Evolutionary conservation across 30 jellyfish, hydroid and myxozoan genomes (phyloP), one percentile per base, ranked within the genome.

Genomic region (Chironex yamaguchii): DNA sequence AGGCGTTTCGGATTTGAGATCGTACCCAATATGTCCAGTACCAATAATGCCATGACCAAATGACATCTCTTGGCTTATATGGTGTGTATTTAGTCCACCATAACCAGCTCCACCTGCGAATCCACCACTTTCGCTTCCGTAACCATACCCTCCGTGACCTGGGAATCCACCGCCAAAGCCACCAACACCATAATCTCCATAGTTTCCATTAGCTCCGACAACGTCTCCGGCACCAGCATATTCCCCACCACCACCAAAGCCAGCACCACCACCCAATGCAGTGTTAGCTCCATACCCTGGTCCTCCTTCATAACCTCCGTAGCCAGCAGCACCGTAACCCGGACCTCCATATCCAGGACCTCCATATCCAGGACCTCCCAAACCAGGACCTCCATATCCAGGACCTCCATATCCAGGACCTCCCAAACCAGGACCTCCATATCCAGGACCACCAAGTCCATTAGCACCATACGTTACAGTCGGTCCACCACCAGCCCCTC

Each of bases 91-190:
- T 32, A 6, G 52, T 20, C 17, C 66, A 25, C 23, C 80, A 25
- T 22, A 65, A 67, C 52, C 13, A 67, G 66, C 17, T 42, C 58
- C 58, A 42, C 9, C 58, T 6, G 58, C 58, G 17, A 85, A 34
- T 51, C 28, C 33, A 12, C 36, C 31, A 0, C 36, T 30, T 3
- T 28, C 62, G 22, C 69, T 36, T 62, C 91, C 91, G 1, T 25
- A 42, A 13, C 89, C 91, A 33, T 42, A 23, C 2, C 0, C 91
- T 6, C 77, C 80, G 22, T 66, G 67, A 4, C 73, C 73, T n/a
- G n/a, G n/a, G n/a, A n/a, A 80, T 74, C 76, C 91, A 9, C 13
- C 14, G 29, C 50, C 91, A 20, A 28, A 74, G 26, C 85, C 88
- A 24, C 74, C 26, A 36, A 21, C 32, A 17, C 36, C 36, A 35